These are phyloP conservation scores for Apus apus DNA, from an alignment of 2,113 vertebrate genomes.

Conservation along the genomic window DNA sequence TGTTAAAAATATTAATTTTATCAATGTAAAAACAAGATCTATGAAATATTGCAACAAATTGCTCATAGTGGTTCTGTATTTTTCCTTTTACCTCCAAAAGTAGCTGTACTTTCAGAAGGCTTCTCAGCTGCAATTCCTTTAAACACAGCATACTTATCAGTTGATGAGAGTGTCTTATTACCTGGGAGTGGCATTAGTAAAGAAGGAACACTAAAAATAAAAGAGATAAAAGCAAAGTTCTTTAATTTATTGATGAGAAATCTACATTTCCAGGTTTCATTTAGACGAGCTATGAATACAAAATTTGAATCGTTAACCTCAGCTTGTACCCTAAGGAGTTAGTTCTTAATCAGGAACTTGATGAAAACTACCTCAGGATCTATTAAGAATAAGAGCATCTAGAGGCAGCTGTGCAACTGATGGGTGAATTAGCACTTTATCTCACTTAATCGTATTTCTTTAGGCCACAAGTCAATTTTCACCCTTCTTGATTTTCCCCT, in stretches of 20 bases:
- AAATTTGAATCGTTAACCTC: background rate
- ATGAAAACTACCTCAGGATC: background rate
- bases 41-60: background rate
- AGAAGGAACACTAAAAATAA: slow-evolving; percentile 80
- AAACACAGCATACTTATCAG: slow-evolving; percentile 95
- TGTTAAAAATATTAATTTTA: background rate
- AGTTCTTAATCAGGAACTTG: background rate
- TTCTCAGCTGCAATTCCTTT: slow-evolving; percentile 91
- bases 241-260: background rate
- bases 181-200: slow-evolving; percentile 92
- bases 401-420: background rate
- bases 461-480: background rate
- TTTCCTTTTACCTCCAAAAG: slow-evolving; percentile 84
- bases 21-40: background rate
- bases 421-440: background rate
- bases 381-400: background rate
- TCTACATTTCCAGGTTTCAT: background rate
- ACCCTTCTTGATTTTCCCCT: background rate
- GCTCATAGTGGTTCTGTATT: background rate
- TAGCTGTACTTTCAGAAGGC: slow-evolving; percentile 79
- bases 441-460: background rate
- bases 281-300: background rate
- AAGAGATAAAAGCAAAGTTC: slow-evolving; percentile 40
- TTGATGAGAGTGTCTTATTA: slow-evolving; percentile 74
- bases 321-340: background rate